Evolutionary conservation across 53 echinoderm and acorn worm species (phyloP).

Genomic region (Holothuria scabra): DNA sequence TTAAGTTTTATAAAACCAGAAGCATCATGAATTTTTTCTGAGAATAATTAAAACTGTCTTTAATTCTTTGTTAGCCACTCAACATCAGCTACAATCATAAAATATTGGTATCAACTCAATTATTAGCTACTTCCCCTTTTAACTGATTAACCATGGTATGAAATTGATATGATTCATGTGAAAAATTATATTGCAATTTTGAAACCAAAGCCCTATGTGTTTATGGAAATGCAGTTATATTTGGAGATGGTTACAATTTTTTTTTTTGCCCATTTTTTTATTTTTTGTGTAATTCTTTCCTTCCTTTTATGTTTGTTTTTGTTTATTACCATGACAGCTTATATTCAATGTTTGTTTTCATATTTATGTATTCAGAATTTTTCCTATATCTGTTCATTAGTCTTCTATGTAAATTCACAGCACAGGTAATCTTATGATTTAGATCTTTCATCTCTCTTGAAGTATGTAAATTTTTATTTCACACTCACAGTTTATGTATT

Average conservation of each 20-base stretch:
- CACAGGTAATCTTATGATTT: background rate
- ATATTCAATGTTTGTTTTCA: background rate
- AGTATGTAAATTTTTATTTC: background rate
- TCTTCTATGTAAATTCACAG: background rate
- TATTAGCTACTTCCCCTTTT: too few relatives aligned
- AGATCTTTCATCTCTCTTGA: constrained; percentile 7
- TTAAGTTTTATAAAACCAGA: too few relatives aligned
- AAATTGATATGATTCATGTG: too few relatives aligned
- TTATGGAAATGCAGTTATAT: background rate
- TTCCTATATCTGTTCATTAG: background rate
- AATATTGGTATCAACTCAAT: too few relatives aligned
- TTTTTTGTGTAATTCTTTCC: background rate
- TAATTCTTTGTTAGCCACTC: too few relatives aligned
- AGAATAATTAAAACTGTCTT: too few relatives aligned
- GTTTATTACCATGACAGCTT: background rate
- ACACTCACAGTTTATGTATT: too few relatives aligned
- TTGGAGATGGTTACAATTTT: background rate
- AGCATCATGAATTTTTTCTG: too few relatives aligned
- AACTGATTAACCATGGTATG: too few relatives aligned
- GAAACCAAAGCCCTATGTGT: too few relatives aligned
- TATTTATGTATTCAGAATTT: background rate
- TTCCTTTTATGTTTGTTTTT: background rate
- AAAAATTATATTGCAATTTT: too few relatives aligned
- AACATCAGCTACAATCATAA: too few relatives aligned
- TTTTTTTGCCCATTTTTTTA: background rate